Percentiles rank a stretch among this genome's conserved stretches.
These are phyloP conservation scores for Catocala fraxini DNA, from an alignment of 2,888 invertebrate genomes.

Conservation along the genomic window DNA sequence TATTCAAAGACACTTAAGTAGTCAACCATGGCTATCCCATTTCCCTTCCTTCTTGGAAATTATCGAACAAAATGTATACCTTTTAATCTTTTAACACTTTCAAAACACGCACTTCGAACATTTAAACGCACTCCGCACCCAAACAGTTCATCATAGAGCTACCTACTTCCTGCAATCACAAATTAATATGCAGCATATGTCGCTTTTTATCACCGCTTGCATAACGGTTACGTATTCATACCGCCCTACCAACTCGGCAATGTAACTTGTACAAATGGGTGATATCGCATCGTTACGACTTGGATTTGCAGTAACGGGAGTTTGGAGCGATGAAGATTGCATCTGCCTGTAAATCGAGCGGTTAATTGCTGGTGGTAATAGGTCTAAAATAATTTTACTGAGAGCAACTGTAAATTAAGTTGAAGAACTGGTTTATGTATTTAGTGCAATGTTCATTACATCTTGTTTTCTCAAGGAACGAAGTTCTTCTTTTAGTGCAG, in stretches of 20 bases:
- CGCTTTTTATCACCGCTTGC: conserved; percentile 45
- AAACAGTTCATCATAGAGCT: conserved; percentile 26
- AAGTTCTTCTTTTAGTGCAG: too few relatives aligned
- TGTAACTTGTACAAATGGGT: conserved; percentile 26
- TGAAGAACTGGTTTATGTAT: neutral
- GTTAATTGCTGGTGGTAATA: conserved; percentile 2
- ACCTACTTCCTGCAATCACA: conserved; percentile 49
- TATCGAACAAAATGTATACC: neutral
- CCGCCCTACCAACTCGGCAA: conserved; percentile 21
- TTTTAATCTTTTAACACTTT: conserved; percentile 8
- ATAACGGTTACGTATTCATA: conserved; percentile 48
- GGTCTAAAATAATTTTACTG: neutral
- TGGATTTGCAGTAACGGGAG: conserved; percentile 1
- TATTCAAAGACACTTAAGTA: neutral
- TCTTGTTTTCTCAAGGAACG: too few relatives aligned
- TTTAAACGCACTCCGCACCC: conserved; percentile 2
- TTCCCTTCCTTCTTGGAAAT: conserved; percentile 1
- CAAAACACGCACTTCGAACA: conserved; percentile 20
- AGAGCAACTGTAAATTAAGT: neutral
- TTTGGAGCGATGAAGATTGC: neutral
- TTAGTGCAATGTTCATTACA: too few relatives aligned
- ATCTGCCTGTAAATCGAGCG: neutral
- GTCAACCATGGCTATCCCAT: neutral
- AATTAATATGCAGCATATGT: conserved; percentile 51
- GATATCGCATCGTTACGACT: neutral